These are phyloP conservation scores for Acanthopleura granulata DNA, from an alignment of 2,888 invertebrate genomes.

Conservation along the genomic window DNA sequence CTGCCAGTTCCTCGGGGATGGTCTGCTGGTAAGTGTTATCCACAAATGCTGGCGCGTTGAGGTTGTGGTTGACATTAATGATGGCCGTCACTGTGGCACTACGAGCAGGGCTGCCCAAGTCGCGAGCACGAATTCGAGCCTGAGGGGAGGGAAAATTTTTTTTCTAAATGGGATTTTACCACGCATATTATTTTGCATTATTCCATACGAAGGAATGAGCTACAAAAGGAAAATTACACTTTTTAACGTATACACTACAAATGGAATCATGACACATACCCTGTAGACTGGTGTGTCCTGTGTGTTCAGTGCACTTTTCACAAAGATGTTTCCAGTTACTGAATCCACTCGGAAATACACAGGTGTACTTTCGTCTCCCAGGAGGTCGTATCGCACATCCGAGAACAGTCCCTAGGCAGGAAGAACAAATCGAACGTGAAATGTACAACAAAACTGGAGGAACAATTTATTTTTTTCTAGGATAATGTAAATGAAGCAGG, in stretches of 20 bases:
- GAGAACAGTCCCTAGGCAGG: slow-evolving; percentile 35
- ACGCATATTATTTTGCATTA: no score
- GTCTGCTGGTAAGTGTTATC: slow-evolving; percentile 41
- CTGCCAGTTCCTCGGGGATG: slow-evolving; percentile 43
- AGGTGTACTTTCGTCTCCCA: slow-evolving; percentile 59
- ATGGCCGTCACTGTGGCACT: slow-evolving; percentile 25
- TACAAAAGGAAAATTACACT: no score
- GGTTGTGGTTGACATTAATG: slow-evolving; percentile 38
- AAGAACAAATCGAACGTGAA: not conserved
- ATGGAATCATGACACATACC: slow-evolving; percentile 32
- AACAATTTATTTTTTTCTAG: no score
- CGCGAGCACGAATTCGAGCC: slow-evolving; percentile 33
- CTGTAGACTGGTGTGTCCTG: slow-evolving; percentile 45
- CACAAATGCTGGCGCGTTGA: slow-evolving; percentile 48
- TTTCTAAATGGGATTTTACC: no score
- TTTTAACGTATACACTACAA: no score
- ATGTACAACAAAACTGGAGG: no score
- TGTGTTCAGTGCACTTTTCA: slow-evolving; percentile 43
- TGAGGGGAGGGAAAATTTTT: not conserved
- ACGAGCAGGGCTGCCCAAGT: slow-evolving; percentile 35
- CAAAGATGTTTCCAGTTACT: slow-evolving; percentile 41
- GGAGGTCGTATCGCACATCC: slow-evolving; percentile 49
- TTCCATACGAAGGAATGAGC: no score
- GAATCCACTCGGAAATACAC: slow-evolving; percentile 50
- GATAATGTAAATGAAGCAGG: not conserved